Conservation (phyloP, 2,888 invertebrate species). For the Leptinotarsa haldemani region DNA sequence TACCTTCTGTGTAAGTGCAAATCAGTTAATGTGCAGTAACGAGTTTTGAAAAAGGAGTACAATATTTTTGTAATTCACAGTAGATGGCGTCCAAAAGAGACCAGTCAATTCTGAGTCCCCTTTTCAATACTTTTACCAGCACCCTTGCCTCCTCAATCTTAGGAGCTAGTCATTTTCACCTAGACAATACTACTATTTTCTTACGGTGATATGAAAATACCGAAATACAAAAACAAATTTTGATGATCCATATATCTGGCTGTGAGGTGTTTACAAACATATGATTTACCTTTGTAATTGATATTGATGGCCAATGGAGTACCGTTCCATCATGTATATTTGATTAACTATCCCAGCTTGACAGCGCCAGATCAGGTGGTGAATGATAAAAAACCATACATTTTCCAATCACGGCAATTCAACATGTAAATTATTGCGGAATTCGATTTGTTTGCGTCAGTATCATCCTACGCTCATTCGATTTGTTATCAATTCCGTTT, state of each 20-base stretch:
- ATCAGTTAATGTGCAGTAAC: too few species aligned
- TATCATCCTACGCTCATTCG: conserved; percentile 11
- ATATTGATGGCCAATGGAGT: conserved; percentile 55
- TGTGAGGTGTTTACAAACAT: conserved; percentile 50
- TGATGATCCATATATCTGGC: background rate
- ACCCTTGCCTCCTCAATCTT: too few species aligned
- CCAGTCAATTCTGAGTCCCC: too few species aligned
- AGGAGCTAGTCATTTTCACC: too few species aligned
- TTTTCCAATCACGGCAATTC: conserved; percentile 21
- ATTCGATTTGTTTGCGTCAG: conserved; percentile 17
- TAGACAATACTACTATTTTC: too few species aligned
- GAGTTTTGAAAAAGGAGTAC: too few species aligned
- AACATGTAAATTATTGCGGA: conserved; percentile 17
- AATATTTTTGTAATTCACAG: too few species aligned
- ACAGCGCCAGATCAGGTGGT: conserved; percentile 48
- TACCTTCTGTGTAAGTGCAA: too few species aligned
- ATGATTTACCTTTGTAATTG: conserved; percentile 53
- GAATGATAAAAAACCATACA: conserved; percentile 32
- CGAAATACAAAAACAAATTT: too few species aligned
- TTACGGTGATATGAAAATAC: too few species aligned
- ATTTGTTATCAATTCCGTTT: conserved; percentile 14
- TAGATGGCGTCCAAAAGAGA: too few species aligned
- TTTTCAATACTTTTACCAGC: too few species aligned
- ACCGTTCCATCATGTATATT: conserved; percentile 55
- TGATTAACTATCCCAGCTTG: conserved; percentile 53